Conservation (phyloP, 1,140 invertebrate genomes). For the Calycopis cecrops region DNA sequence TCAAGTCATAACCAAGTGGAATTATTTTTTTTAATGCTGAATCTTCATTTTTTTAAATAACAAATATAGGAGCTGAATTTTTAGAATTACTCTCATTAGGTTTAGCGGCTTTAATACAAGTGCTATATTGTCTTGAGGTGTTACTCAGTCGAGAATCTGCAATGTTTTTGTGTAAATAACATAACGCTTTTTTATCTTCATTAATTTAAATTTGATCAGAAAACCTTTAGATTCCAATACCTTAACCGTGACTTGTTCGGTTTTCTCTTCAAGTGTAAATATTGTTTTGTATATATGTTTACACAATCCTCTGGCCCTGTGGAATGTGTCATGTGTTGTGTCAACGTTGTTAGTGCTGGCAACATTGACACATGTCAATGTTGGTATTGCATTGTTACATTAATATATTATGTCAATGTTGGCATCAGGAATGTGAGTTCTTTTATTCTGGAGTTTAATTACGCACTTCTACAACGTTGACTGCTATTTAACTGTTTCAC, state of each 20-base stretch:
- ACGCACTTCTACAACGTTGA: conserved; percentile 20
- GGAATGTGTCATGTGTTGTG: conserved; percentile 56
- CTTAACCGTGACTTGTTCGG: neutral
- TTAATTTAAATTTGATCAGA: conserved; percentile 8
- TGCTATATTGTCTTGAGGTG: neutral
- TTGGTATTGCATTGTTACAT: neutral
- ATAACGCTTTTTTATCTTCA: conserved; percentile 16
- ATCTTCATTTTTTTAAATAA: no score
- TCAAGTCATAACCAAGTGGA: no score
- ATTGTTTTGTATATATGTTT: conserved; percentile 13
- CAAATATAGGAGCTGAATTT: no score
- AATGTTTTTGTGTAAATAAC: conserved; percentile 5
- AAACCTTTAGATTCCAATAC: neutral
- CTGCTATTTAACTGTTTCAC: conserved; percentile 19
- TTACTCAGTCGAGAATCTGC: neutral
- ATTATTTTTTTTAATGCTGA: no score
- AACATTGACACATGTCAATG: neutral
- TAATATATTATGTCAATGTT: conserved; percentile 3
- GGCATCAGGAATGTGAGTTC: no score
- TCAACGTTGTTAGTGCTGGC: conserved; percentile 23
- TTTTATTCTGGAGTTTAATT: no score
- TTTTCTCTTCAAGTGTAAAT: neutral
- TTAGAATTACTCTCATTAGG: no score
- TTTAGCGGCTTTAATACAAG: neutral
- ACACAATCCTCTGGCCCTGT: conserved; percentile 31